Conservation (phyloP, 2,888 invertebrate genomes). For the Portevinia maculata region DNA sequence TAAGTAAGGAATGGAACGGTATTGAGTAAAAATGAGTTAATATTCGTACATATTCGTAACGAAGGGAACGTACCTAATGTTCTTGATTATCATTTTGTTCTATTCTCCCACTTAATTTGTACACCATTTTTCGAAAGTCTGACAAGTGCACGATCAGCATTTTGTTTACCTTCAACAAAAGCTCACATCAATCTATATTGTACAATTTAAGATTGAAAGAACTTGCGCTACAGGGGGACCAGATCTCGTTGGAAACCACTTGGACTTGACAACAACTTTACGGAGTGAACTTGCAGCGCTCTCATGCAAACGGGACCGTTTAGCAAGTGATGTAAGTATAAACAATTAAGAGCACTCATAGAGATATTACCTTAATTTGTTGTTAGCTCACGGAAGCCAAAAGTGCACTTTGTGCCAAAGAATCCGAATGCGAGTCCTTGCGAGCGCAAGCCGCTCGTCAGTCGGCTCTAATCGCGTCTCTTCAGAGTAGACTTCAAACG, state of each 20-base stretch:
- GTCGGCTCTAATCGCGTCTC: conserved; percentile 90
- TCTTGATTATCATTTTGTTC: no score
- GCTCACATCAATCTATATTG: no score
- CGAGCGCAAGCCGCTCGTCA: conserved; percentile 93
- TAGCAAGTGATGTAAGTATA: conserved; percentile 88
- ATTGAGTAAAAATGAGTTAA: no score
- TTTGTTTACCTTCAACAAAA: no score
- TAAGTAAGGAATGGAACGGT: no score
- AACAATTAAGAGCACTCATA: background rate
- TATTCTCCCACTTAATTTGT: no score
- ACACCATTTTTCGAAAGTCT: no score
- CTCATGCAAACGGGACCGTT: conserved; percentile 92
- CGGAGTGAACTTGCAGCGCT: conserved; percentile 93
- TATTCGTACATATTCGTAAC: no score
- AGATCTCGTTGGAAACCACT: conserved; percentile 80
- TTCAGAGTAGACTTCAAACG: conserved; percentile 91
- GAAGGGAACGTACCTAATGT: no score
- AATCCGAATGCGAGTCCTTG: conserved; percentile 91
- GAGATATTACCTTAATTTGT: background rate
- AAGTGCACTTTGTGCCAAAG: conserved; percentile 87
- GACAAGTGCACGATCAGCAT: no score
- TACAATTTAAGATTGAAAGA: conserved; percentile 77
- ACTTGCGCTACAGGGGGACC: conserved; percentile 76
- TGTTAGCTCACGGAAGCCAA: conserved; percentile 88
- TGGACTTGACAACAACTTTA: conserved; percentile 89